Conservation (phyloP, 2,797 vertebrate genomes). For the Pyrrhura leucotis region DNA sequence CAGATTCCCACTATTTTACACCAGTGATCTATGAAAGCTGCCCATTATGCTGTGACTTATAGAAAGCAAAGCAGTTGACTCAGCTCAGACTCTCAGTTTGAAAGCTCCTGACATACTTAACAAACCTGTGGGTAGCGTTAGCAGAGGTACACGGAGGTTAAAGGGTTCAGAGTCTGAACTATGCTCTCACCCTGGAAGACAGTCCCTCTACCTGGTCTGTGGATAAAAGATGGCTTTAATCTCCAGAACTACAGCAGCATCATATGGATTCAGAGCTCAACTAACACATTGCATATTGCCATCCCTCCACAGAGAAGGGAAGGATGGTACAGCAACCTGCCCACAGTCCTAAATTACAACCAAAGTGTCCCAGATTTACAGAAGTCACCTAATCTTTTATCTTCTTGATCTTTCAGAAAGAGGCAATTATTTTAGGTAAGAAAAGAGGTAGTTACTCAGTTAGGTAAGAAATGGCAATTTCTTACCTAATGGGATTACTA, state of each 20-base stretch:
- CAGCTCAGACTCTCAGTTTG: background rate
- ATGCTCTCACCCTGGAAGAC: background rate
- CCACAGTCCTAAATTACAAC: background rate
- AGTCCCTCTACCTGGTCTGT: background rate
- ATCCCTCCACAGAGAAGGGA: background rate
- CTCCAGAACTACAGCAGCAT: background rate
- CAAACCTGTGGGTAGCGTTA: background rate
- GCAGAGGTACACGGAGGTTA: background rate
- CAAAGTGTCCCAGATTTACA: background rate
- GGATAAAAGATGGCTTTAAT: background rate
- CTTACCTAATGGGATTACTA: background rate
- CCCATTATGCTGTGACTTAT: accelerated
- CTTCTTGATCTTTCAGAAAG: background rate
- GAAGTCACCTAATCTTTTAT: background rate
- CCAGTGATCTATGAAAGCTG: background rate
- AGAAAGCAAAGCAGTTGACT: background rate
- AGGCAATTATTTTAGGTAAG: background rate
- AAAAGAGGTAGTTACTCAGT: background rate
- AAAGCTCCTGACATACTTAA: background rate
- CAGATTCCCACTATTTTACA: background rate
- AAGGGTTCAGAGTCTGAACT: background rate
- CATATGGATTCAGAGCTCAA: background rate
- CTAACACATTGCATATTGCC: background rate
- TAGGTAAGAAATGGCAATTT: background rate
- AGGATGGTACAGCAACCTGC: background rate